phyloP scores from a whole-genome alignment of 2,888 invertebrate species.

The Nycteola revayana region DNA sequence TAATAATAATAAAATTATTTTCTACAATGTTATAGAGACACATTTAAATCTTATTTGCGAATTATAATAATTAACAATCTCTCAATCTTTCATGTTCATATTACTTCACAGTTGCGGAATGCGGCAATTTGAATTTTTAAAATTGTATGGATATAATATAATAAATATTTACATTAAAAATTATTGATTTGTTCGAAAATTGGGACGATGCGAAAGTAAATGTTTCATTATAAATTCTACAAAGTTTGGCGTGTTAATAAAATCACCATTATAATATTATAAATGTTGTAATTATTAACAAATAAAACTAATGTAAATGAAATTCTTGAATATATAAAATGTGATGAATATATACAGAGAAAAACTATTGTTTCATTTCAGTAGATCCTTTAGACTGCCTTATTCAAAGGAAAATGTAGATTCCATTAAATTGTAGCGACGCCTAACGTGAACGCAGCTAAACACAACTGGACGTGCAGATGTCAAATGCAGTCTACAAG shows the following conservation, averaged over 20 bases:
- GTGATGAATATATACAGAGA: slow-evolving; percentile 41
- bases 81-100: slow-evolving; percentile 15
- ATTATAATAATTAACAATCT: slow-evolving; percentile 16
- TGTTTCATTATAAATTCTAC: slow-evolving; percentile 5
- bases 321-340: slow-evolving; percentile 42
- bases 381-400: no score
- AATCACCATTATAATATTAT: slow-evolving; percentile 26
- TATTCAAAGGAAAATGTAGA: no score
- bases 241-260: slow-evolving; percentile 20
- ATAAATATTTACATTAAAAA: slow-evolving; percentile 16
- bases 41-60: slow-evolving; percentile 19
- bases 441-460: no score
- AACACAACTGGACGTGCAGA: no score
- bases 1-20: slow-evolving; percentile 16
- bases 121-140: slow-evolving; percentile 12
- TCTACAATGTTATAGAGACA: slow-evolving; percentile 8
- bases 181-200: background rate
- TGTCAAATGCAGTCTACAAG: no score
- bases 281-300: slow-evolving; percentile 39
- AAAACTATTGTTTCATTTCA: slow-evolving; percentile 12
- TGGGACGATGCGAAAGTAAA: background rate
- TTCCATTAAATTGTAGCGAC: no score
- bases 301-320: slow-evolving; percentile 37
- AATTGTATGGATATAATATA: slow-evolving; percentile 16
- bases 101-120: slow-evolving; percentile 11